Base-by-base conservation (phyloP, 1,140 invertebrate genomes). In the Atopsyche davidsoni region DNA sequence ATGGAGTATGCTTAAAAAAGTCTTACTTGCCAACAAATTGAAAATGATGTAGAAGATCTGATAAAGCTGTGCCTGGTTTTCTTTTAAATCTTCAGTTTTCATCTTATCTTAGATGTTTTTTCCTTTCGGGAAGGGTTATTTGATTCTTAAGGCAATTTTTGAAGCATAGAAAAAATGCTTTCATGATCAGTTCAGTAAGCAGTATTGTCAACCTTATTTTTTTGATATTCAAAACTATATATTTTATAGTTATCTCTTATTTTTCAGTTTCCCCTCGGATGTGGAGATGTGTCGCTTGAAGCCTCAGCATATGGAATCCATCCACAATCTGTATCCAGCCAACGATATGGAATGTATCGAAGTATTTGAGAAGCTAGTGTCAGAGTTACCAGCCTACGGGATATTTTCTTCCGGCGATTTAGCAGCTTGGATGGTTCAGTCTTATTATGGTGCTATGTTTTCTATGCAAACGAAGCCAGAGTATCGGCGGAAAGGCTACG, bases 401-500 rank as follows among this genome's bases (percentile, higher is more conserved):
- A 81, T 90, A 46, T 89, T 88, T 65, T 77, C 79, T 4, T 74
- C 76, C 49, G 82, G 80, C 19, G 77, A 81, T 54, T 65, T 89
- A 17, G 85, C 84, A 4, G 86, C 86, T 4, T 89, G 86, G 86
- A 89, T 89, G 86, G 82, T 88, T 21, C 86, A 90, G 60, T 88
- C 85, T 2, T 90, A 90, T 67, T 90, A 90, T 64, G 87, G 87
- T 16, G 87, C 87, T 32, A 89, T 90, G 87, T 89, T 89, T 66
- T 89, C 86, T n/a, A 90, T 90, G 87, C 86, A 89, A 68, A 90
- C 87, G 42, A 77, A 80, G 64, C 86, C 86, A 18, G 84, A 87
- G 63, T 85, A 81, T 65, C 77, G 86, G 50, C 75, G 86, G 58
- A 88, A 88, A 76, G 87, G 87, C 43, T 83, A 81, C 66, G 83